A percentile compares a stretch with the other conserved stretches of the same genome.
Conservation (phyloP, 2,113 vertebrate species). For the Hassar affinis region DNA sequence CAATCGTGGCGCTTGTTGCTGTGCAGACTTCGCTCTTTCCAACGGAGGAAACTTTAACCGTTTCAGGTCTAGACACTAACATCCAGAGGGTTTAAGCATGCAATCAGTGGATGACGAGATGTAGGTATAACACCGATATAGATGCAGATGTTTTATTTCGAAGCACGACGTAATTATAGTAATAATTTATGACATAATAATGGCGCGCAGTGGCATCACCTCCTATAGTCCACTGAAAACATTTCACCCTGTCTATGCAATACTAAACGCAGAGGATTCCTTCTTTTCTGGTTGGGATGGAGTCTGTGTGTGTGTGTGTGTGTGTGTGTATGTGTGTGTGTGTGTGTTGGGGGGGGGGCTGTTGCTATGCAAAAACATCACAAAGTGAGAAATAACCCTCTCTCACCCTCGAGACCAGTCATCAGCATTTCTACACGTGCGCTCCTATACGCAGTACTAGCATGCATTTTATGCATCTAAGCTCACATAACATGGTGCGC, state of each 20-base stretch:
- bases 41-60: constrained; percentile 65
- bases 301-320: no score
- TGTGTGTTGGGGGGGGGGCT: constrained; percentile 63
- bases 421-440: constrained; percentile 46
- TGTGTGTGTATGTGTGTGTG: no score
- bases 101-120: not conserved
- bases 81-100: not conserved
- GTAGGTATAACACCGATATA: not conserved
- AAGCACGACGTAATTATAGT: not conserved
- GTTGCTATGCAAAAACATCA: constrained; percentile 80
- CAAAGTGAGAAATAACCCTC: constrained; percentile 71
- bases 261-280: constrained; percentile 62
- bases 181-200: not conserved
- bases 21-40: constrained; percentile 77
- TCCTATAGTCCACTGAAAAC: not conserved
- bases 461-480: constrained; percentile 20
- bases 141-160: not conserved
- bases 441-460: constrained; percentile 31
- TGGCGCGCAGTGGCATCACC: not conserved
- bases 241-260: not conserved
- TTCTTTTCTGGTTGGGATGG: constrained; percentile 42
- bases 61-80: constrained; percentile 47
- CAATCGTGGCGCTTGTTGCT: constrained; percentile 80
- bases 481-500: not conserved
- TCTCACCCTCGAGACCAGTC: constrained; percentile 50